Conservation (phyloP, 2,113 vertebrate genomes). For the Cryptotis parvus region DNA sequence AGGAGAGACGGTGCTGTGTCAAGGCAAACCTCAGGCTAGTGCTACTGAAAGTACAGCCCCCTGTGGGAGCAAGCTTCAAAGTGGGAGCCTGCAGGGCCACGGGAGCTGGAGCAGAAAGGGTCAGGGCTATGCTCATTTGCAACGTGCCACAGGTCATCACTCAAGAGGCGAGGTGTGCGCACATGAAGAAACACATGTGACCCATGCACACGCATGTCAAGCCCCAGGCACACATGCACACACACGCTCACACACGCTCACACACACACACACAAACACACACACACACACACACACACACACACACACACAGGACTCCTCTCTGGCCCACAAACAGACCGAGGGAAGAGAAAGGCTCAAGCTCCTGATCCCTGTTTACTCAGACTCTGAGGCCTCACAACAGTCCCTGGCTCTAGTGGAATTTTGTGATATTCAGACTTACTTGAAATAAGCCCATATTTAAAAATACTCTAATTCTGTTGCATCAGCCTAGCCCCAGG, state of each 20-base stretch:
- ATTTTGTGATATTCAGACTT: background rate
- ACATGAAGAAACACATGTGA: background rate
- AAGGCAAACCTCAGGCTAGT: background rate
- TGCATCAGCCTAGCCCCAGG: background rate
- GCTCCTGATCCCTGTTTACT: background rate
- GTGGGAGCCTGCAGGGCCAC: background rate
- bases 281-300: background rate
- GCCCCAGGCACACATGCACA: rapidly evolving
- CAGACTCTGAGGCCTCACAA: background rate
- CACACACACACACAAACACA: background rate
- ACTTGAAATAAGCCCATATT: background rate
- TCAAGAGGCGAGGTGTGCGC: background rate
- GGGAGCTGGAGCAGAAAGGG: background rate
- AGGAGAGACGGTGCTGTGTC: background rate
- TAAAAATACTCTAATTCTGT: background rate
- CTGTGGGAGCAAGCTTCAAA: too few species aligned
- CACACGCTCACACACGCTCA: too few species aligned
- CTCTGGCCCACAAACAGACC: background rate
- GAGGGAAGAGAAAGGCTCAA: background rate
- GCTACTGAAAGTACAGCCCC: background rate
- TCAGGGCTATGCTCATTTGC: background rate
- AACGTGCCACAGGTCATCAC: background rate
- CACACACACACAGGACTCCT: too few species aligned
- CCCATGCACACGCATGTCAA: rapidly evolving
- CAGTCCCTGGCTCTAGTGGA: background rate